Evolutionary conservation across 1,140 invertebrate species (phyloP).

Genomic region (Drosophila jambulina): DNA sequence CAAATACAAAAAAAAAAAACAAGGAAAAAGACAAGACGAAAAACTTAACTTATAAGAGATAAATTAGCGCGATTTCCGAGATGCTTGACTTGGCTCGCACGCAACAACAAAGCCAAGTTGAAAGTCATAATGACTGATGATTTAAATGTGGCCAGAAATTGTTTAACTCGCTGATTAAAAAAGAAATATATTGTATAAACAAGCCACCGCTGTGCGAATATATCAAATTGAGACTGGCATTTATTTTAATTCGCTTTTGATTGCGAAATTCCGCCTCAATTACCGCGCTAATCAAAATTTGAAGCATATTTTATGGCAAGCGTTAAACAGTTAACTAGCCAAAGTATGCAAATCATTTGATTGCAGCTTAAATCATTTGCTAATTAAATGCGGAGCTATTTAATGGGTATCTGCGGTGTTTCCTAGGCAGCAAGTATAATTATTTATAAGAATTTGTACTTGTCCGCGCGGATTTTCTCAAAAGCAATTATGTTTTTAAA

Average conservation of each 20-base stretch:
- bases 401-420: slow-evolving; percentile 2
- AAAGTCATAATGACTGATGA: slow-evolving; percentile 79
- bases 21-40: slow-evolving; percentile 48
- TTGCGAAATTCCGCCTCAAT: slow-evolving; percentile 55
- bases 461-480: not conserved
- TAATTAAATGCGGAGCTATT: slow-evolving; percentile 22
- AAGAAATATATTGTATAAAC: not conserved
- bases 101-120: slow-evolving; percentile 54
- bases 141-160: slow-evolving; percentile 70
- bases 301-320: slow-evolving; percentile 46
- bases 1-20: slow-evolving; percentile 36
- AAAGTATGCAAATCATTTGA: slow-evolving; percentile 46
- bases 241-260: slow-evolving; percentile 61
- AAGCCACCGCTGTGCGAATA: slow-evolving; percentile 12
- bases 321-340: slow-evolving; percentile 54
- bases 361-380: slow-evolving; percentile 28
- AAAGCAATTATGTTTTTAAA: not conserved
- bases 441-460: too few relatives aligned
- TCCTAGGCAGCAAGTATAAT: not conserved
- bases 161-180: slow-evolving; percentile 45
- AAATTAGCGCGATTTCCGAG: slow-evolving; percentile 75
- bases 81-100: slow-evolving; percentile 45
- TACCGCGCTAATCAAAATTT: slow-evolving; percentile 49
- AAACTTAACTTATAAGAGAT: slow-evolving; percentile 67
- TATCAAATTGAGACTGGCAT: slow-evolving; percentile 44